These are phyloP conservation scores for Lepetodrilus schrolli DNA, from an alignment of 2,888 invertebrate genomes.

Conservation along the genomic window DNA sequence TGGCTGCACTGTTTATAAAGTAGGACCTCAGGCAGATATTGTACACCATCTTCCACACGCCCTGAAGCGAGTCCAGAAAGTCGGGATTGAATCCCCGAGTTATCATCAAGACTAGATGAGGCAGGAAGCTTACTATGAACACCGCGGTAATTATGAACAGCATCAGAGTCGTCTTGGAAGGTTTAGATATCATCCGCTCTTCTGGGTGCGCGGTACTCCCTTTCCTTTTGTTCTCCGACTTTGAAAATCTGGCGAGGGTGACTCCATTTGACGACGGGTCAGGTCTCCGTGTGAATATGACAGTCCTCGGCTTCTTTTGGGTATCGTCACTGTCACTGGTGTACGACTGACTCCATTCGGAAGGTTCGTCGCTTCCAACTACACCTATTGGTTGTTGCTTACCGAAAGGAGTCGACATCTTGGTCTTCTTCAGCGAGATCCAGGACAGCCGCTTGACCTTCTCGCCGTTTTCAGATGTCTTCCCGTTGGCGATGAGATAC, in stretches of 20 bases:
- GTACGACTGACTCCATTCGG: background rate
- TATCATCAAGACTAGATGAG: slow-evolving; percentile 49
- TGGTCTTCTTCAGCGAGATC: slow-evolving; percentile 3
- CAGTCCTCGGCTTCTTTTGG: background rate
- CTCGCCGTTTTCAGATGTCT: slow-evolving; percentile 32
- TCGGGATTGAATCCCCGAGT: slow-evolving; percentile 42
- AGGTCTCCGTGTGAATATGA: background rate
- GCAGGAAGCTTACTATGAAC: slow-evolving; percentile 54
- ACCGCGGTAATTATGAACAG: slow-evolving; percentile 54
- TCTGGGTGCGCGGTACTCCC: slow-evolving; percentile 6
- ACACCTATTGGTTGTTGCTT: background rate
- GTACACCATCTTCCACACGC: slow-evolving; percentile 45
- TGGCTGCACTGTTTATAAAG: slow-evolving; percentile 57
- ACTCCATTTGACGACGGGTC: background rate
- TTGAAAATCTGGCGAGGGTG: background rate
- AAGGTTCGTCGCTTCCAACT: background rate
- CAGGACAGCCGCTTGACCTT: slow-evolving; percentile 23
- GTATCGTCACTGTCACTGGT: background rate
- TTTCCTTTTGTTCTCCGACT: slow-evolving; percentile 7
- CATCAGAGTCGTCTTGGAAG: slow-evolving; percentile 49
- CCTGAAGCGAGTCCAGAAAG: slow-evolving; percentile 31
- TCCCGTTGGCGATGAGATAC: slow-evolving; percentile 36
- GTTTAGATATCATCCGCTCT: slow-evolving; percentile 17
- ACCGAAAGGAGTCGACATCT: background rate
- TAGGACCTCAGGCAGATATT: slow-evolving; percentile 56